These are phyloP conservation scores for Andrena praecox DNA, from an alignment of 2,888 invertebrate species.

Conservation along the genomic window DNA sequence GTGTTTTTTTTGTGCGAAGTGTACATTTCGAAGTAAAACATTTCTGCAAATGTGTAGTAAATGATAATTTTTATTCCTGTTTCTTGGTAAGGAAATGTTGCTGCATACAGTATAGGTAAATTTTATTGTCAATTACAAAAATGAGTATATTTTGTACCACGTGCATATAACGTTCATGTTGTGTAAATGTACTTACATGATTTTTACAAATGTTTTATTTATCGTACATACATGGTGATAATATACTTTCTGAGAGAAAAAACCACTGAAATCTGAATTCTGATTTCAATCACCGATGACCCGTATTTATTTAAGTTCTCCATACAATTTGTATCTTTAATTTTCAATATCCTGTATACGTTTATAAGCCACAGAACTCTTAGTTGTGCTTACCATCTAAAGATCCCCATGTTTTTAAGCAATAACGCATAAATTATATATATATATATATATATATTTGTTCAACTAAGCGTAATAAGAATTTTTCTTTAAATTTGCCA, in stretches of 20 bases:
- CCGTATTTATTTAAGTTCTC: neutral
- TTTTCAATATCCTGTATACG: no score
- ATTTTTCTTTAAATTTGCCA: neutral
- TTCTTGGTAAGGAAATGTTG: neutral
- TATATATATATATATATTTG: neutral
- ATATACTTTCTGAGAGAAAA: conserved; percentile 5
- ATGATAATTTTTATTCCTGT: conserved; percentile 24
- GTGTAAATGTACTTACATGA: conserved; percentile 18
- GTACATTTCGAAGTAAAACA: conserved; percentile 42
- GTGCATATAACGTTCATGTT: neutral
- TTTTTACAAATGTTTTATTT: conserved; percentile 19
- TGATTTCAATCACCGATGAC: neutral
- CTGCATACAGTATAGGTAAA: conserved; percentile 14
- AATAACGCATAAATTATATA: neutral
- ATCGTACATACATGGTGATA: neutral
- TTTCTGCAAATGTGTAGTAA: conserved; percentile 36
- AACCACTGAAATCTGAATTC: neutral
- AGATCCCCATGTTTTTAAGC: no score
- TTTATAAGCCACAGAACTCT: neutral
- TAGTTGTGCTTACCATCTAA: no score
- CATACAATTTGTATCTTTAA: neutral
- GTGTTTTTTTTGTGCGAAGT: conserved; percentile 41
- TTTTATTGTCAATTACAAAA: conserved; percentile 9
- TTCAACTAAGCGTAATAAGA: neutral
- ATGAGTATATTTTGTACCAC: neutral